Evolutionary conservation across 1,140 invertebrate species (phyloP), one percentile per base, ranked within the genome.

Genomic region (Papilio glaucus): DNA sequence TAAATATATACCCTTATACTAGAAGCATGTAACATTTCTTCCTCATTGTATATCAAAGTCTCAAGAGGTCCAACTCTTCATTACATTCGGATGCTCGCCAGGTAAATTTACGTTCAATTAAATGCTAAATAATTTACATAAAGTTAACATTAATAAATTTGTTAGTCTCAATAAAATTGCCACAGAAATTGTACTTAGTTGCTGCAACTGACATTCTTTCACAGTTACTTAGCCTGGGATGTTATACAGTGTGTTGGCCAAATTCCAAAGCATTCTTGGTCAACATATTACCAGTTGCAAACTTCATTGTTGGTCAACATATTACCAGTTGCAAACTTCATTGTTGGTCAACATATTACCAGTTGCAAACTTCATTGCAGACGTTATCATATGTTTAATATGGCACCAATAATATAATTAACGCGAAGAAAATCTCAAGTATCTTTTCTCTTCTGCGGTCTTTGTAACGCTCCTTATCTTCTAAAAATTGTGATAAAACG

Each of bases 231-330:
- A 37, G 29, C 33, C 37, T 39, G 37, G 33, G 15, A 65, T 65
- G 9, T 18, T 18, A 37, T 12, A 65, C 62, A 65, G 21, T 65
- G 29, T 38, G 39, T 65, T 65, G 62, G 62, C 37, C 18, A 24
- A 65, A 65, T 38, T 65, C 62, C 62, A 65, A 37, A 38, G 18
- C 33, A 37, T 63, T 63, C 29, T 29, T 63, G 61, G 61, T 63
- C 61, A 38, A 38, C 61, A 37, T 63, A 37, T n/a, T n/a, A n/a
- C 33, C n/a, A 18, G 33, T 63, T n/a, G n/a, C n/a, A n/a, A n/a
- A n/a, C n/a, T n/a, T n/a, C 29, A 33, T 63, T 63, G 61, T 29
- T 63, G 61, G 61, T 63, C 61, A 38, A 38, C 61, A 37, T 63
- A 37, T n/a, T n/a, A n/a, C 33, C n/a, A 18, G 33, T 63, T n/a